phyloP scores from a whole-genome alignment of 2,113 vertebrate genomes.

The Platysteira castanea region DNA sequence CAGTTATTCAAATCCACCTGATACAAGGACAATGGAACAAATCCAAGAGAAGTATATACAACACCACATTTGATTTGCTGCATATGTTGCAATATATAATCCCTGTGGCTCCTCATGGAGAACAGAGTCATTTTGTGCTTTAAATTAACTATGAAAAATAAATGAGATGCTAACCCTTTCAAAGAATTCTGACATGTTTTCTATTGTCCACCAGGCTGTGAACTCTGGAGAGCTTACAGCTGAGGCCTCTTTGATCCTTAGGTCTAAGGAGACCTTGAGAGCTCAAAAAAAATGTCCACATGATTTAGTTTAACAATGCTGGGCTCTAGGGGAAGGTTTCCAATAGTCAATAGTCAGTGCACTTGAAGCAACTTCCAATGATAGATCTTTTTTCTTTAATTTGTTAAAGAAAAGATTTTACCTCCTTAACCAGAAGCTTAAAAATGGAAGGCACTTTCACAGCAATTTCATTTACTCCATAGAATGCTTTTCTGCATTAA shows the following conservation, averaged over 20 bases:
- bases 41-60: not conserved
- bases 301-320: not conserved
- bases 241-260: not conserved
- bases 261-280: not conserved
- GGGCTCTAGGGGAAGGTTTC: not conserved
- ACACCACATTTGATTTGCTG: not conserved
- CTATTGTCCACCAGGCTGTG: not conserved
- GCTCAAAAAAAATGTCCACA: not conserved
- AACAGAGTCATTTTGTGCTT: not conserved
- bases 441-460: conserved; percentile 99
- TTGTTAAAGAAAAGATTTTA: conserved; percentile 47
- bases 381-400: not conserved
- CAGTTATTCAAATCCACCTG: not conserved
- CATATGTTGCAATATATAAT: not conserved
- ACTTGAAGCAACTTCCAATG: not conserved
- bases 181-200: not conserved
- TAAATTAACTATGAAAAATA: not conserved
- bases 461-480: conserved; percentile 95
- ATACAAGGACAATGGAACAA: not conserved
- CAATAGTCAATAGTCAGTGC: not conserved
- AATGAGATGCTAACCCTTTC: not conserved
- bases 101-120: not conserved
- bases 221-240: not conserved
- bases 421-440: conserved; percentile 99
- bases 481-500: conserved; percentile 87